Conservation (phyloP, 2,797 vertebrate species). For the Pseudotriccus pelzelni region DNA sequence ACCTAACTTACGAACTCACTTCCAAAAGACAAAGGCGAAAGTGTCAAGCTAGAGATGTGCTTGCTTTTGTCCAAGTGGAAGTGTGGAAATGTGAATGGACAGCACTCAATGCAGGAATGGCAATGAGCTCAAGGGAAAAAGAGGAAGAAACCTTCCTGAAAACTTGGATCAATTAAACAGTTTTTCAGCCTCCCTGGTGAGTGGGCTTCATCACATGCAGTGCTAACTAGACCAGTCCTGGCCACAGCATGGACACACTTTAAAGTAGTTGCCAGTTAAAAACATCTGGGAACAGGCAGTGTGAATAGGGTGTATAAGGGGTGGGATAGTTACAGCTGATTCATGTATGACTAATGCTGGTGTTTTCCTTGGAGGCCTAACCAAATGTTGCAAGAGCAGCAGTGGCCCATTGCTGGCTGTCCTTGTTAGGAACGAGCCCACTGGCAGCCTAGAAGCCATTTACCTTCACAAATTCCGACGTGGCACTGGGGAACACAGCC, state of each 20-base stretch:
- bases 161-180: neutral
- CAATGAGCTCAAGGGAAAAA: neutral
- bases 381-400: neutral
- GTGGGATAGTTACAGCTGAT: constrained; percentile 39
- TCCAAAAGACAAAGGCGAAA: neutral
- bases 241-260: neutral
- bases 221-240: neutral
- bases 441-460: neutral
- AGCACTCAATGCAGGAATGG: neutral
- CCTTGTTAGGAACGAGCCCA: neutral
- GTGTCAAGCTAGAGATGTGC: neutral
- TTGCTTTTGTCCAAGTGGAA: neutral
- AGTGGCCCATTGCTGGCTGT: neutral
- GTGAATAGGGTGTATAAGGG: constrained; percentile 4
- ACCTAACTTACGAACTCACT: neutral
- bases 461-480: neutral
- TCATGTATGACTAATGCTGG: constrained; percentile 9
- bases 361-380: neutral
- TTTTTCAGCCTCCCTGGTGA: neutral
- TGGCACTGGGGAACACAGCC: neutral
- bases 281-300: constrained; percentile 63
- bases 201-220: neutral
- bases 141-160: neutral
- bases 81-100: neutral
- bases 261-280: constrained; percentile 43